Conservation (phyloP, 2,797 vertebrate genomes). For the Thalassophryne amazonica region DNA sequence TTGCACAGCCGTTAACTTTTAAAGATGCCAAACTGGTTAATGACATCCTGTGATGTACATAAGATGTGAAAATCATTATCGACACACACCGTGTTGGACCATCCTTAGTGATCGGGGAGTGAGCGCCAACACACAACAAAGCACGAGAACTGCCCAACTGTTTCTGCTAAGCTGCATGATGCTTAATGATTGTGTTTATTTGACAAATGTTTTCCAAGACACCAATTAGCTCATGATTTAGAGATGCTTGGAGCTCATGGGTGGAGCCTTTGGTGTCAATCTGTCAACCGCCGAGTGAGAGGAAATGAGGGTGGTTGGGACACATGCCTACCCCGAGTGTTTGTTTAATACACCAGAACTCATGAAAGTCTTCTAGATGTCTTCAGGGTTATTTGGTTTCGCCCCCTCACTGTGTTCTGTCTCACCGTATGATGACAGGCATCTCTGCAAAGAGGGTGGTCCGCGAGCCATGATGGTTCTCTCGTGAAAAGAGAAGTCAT, state of each 20-base stretch:
- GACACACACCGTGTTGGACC: conserved; percentile 12
- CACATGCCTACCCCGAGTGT: conserved; percentile 36
- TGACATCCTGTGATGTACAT: not conserved
- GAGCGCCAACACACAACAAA: conserved; percentile 11
- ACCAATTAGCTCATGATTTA: conserved; percentile 1
- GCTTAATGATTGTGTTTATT: conserved; percentile 40
- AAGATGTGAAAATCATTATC: not conserved
- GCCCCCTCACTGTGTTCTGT: conserved; percentile 9
- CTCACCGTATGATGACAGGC: conserved; percentile 31
- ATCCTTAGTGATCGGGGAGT: conserved; percentile 17
- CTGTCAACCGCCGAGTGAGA: conserved; percentile 44
- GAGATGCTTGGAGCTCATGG: conserved; percentile 19
- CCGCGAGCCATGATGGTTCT: conserved; percentile 12
- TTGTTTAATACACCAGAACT: conserved; percentile 58
- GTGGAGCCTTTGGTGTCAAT: conserved; percentile 37
- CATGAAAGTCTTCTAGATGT: conserved; percentile 37
- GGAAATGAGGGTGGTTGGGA: conserved; percentile 50
- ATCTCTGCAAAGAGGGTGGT: conserved; percentile 50
- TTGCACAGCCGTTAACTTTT: not conserved
- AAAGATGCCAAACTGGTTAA: not conserved
- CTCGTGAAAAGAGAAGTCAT: conserved; percentile 1
- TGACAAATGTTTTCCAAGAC: conserved; percentile 26
- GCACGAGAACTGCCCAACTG: conserved; percentile 1
- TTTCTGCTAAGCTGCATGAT: conserved; percentile 1
- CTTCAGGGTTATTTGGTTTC: conserved; percentile 50